Base-by-base conservation (phyloP, 2,113 vertebrate species). In the Cricetomys ansorgei region DNA sequence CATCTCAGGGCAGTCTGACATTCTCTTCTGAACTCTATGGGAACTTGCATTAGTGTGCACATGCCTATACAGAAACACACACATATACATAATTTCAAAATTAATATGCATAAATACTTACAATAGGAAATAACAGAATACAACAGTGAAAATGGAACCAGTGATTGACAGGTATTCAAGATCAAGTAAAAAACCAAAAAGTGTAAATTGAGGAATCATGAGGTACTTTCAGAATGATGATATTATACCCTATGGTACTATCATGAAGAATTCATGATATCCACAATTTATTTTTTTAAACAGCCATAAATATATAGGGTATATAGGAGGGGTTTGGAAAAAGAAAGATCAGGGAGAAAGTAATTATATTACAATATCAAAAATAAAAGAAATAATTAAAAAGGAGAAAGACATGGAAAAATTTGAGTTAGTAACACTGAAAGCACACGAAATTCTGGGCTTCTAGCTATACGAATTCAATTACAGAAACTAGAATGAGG, bases 171-270 rank as follows among this genome's bases (percentile, higher is more conserved):
- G 1, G 9, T 29, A 5, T 48, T 37, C 11, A 76, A 40, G 13
- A 55, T 29, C 0, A 59, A 7, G 3, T n/a, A 5, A 62, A 53
- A 1, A n/a, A n/a, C n/a, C n/a, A n/a, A n/a, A n/a, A n/a, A n/a
- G n/a, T 31, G 7, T 27, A 10, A 16, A 62, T 25, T 19, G 31
- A n/a, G 6, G 43, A 37, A 4, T 15, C 2, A 48, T 31, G n/a
- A 21, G 3, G 3, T 12, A 17, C 27, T 43, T 43, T 59, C 2
- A 73, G 16, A 53, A 19, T 9, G 43, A 0, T 17, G 15, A 31
- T 59, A 43, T 12, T 73, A 0, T 7, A 10, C 21, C 7, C 7
- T 40, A 3, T 10, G 12, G 7, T 50, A 31, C 31, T 34, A 7
- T 8, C 53, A 55, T 55, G 19, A 37, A 25, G 13, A 23, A n/a